Evolutionary conservation across 2,113 vertebrate species (phyloP).

Genomic region (Oreotrochilus melanogaster): DNA sequence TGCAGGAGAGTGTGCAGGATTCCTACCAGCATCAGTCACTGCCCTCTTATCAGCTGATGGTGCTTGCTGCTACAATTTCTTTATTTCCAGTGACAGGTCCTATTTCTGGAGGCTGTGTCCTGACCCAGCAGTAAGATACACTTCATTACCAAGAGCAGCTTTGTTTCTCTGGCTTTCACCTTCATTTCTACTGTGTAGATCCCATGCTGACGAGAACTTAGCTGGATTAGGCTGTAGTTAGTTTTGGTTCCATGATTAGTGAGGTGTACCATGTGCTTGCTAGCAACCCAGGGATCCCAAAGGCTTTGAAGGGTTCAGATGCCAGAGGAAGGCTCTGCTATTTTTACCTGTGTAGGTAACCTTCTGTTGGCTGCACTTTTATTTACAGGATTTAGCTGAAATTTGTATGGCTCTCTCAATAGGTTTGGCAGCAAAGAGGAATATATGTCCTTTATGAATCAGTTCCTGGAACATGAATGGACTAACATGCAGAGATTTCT

Average conservation of each 20-base stretch:
- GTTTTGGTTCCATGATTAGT: background rate
- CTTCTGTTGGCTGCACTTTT: background rate
- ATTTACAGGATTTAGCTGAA: background rate
- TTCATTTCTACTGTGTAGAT: background rate
- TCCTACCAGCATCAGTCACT: accelerated
- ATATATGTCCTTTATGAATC: slow-evolving; percentile 99
- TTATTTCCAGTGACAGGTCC: background rate
- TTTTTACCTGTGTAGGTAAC: accelerated
- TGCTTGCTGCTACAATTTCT: background rate
- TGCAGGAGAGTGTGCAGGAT: background rate
- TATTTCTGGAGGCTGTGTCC: background rate
- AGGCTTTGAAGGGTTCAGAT: background rate
- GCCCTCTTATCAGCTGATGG: background rate
- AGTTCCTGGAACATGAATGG: slow-evolving; percentile 97
- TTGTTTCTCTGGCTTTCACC: background rate
- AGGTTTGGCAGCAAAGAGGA: slow-evolving; percentile 98
- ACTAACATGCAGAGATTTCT: slow-evolving; percentile 97
- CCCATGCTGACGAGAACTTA: accelerated
- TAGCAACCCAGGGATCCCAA: background rate
- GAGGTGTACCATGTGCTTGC: background rate
- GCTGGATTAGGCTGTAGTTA: background rate
- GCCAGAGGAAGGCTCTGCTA: background rate
- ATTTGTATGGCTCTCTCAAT: background rate
- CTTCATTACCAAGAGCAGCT: background rate
- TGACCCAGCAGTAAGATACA: background rate